Evolutionary conservation across 2,888 invertebrate species (phyloP).

Genomic region (Galeruca laticollis): DNA sequence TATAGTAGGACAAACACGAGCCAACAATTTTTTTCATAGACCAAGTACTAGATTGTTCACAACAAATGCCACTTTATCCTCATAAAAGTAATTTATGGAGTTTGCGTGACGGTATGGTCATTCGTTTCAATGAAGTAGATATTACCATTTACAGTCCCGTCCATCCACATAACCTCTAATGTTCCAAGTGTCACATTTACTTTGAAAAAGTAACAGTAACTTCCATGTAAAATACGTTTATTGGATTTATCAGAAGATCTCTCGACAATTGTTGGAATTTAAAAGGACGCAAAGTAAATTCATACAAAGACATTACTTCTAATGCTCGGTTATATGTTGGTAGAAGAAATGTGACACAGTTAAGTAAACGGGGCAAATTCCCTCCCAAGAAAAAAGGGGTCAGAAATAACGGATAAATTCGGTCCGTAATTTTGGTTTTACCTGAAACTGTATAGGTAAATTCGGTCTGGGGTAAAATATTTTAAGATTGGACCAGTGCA

Average conservation of each 20-base stretch:
- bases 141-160: constrained; percentile 36
- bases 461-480: too few species aligned
- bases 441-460: too few species aligned
- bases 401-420: too few species aligned
- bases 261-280: background rate
- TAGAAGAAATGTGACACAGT: background rate
- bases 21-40: background rate
- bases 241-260: constrained; percentile 17
- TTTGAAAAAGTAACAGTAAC: constrained; percentile 35
- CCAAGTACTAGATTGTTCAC: background rate
- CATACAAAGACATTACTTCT: background rate
- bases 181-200: constrained; percentile 32
- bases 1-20: too few species aligned
- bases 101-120: constrained; percentile 32
- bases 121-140: constrained; percentile 34
- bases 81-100: constrained; percentile 35
- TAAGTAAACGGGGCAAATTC: too few species aligned
- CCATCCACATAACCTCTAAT: constrained; percentile 32
- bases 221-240: constrained; percentile 24
- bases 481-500: too few species aligned
- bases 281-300: background rate
- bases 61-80: background rate
- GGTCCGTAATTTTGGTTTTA: too few species aligned
- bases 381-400: too few species aligned
- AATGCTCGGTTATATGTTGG: background rate